Evolutionary conservation across 2,113 vertebrate species (phyloP).

Genomic region (Geothlypis trichas): DNA sequence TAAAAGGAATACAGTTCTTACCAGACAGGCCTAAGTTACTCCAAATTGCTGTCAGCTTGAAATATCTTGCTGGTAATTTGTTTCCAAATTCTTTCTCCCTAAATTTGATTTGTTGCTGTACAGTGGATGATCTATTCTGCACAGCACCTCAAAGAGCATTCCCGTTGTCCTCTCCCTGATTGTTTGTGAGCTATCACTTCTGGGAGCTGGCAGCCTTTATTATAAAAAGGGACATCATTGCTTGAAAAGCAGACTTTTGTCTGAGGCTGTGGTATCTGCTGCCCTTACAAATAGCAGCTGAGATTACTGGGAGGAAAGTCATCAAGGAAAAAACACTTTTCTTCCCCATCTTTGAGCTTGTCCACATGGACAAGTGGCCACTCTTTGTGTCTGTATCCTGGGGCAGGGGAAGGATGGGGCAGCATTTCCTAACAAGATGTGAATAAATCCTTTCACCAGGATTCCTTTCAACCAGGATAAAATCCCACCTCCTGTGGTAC

Average conservation of each 20-base stretch:
- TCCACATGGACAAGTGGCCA: not conserved
- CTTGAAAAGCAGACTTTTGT: conserved; percentile 26
- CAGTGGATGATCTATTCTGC: conserved; percentile 56
- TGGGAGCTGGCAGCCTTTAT: conserved; percentile 49
- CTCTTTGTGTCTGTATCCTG: not conserved
- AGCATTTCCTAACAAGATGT: not conserved
- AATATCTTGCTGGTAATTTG: conserved; percentile 65
- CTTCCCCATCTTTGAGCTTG: not conserved
- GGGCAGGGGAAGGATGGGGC: not conserved
- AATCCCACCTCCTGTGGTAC: not conserved
- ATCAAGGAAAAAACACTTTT: not conserved
- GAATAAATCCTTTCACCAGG: not conserved
- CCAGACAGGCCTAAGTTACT: conserved; percentile 41
- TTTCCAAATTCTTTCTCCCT: conserved; percentile 60
- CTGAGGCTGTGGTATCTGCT: not conserved
- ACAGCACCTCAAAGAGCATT: conserved; percentile 26
- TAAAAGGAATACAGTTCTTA: conserved; percentile 55
- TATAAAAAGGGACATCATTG: conserved; percentile 24
- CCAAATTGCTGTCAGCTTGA: conserved; percentile 63
- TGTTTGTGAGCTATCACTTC: conserved; percentile 54
- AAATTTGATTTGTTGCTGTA: conserved; percentile 51
- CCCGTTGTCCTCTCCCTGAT: conserved; percentile 10
- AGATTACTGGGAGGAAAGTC: not conserved
- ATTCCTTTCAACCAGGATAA: not conserved
- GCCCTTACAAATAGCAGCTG: not conserved